Base-by-base conservation (phyloP, 2,888 invertebrate species). In the Hemistola chrysoprasaria region DNA sequence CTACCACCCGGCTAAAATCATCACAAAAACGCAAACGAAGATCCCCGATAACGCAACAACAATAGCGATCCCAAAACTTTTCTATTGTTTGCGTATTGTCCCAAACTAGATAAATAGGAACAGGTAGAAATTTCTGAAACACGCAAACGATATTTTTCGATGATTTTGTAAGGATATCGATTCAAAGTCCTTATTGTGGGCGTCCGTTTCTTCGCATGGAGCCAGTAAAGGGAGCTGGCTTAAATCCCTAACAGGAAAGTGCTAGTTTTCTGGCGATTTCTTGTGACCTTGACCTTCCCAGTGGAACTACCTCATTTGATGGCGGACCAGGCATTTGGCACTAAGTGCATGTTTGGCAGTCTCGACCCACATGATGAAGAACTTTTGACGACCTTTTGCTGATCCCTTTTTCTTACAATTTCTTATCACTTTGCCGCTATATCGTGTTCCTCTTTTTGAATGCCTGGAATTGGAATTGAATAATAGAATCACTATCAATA, bases 121-220 rank as follows among this genome's bases (percentile, higher is more conserved):
- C 78, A 78, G 78, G 79, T 79, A 80, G 59, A 56, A 34, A 40
- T 22, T 70, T 50, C 78, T 83, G 51, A 51, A 84, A 70, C 86
- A 59, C 82, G 64, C 62, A 71, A 56, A 45, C 42, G 56, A 76
- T 55, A 54, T 82, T 78, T 80, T 70, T 49, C 16, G 36, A 42
- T 27, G 34, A 42, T 49, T 59, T 49, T 2, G 21, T 22, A 52
- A 47, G 66, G 54, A 67, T 71, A 65, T 28, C 31, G 47, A 29
- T 35, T 36, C 8, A 20, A 32, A 11, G 29, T 9, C 10, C 9
- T 4, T 11, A 3, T 0, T 0, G 1, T 1, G 67, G 84, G 71
- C 70, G 86, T 87, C 86, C 85, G 75, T 83, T 67, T 83, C 87
- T 85, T 67, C 84, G 74, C 77, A 77, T 78, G 63, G 27, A 78